A percentile compares a stretch with the other conserved stretches of the same genome.
These are phyloP conservation scores for Pelodytes ibericus DNA, from an alignment of 2,797 vertebrate species.

Conservation along the genomic window DNA sequence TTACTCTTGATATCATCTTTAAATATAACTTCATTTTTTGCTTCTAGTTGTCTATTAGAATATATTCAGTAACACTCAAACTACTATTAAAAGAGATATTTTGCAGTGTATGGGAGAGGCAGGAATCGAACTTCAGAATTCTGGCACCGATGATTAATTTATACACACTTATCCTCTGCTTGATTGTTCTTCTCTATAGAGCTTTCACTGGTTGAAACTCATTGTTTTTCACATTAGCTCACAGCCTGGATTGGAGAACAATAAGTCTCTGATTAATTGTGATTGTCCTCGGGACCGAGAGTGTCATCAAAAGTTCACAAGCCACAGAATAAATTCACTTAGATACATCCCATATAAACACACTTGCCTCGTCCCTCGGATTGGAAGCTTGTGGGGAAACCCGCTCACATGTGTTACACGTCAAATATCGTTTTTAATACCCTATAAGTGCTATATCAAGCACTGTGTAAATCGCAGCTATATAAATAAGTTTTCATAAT, in stretches of 20 bases:
- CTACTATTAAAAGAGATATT: too few species aligned
- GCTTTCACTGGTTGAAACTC: conserved; percentile 60
- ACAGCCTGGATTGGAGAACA: conserved; percentile 36
- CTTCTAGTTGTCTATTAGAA: too few species aligned
- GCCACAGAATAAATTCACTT: conserved; percentile 30
- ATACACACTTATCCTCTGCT: conserved; percentile 58
- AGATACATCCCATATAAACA: neutral
- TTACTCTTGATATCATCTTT: too few species aligned
- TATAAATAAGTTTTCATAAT: too few species aligned
- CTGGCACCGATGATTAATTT: conserved; percentile 63
- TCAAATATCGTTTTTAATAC: too few species aligned
- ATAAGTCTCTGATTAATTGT: conserved; percentile 36
- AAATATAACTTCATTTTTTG: too few species aligned
- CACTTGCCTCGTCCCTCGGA: neutral
- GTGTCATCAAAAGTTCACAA: conserved; percentile 52
- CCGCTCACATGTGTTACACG: too few species aligned
- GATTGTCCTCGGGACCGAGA: conserved; percentile 55
- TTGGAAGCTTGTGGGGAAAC: too few species aligned
- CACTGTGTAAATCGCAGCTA: too few species aligned
- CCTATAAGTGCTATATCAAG: too few species aligned
- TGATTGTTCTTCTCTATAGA: conserved; percentile 58
- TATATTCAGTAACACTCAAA: too few species aligned
- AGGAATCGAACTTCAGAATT: neutral
- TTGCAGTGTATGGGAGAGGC: neutral
- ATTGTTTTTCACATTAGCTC: conserved; percentile 45